Percentiles rank a stretch among this genome's conserved stretches.
Conservation (phyloP, 64 coral and sea anemone species). For the Porites lutea region DNA sequence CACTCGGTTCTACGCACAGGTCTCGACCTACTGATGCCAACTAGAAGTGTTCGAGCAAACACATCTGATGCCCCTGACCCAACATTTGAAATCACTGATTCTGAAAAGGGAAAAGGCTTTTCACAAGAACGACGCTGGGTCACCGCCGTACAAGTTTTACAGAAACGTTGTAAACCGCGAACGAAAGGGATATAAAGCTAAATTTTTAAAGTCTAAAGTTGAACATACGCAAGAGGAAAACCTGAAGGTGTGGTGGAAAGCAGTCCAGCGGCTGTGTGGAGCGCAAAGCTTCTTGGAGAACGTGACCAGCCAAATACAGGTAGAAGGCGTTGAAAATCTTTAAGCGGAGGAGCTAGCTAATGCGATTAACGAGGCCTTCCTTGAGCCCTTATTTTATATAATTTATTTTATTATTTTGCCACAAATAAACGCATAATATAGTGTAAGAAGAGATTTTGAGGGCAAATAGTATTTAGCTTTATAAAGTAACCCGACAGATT, state of each 20-base stretch:
- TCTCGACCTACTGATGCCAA: no score
- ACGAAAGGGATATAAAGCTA: constrained; percentile 26
- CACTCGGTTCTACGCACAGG: no score
- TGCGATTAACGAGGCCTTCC: constrained; percentile 1
- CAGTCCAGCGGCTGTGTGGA: constrained; percentile 58
- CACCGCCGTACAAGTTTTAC: neutral
- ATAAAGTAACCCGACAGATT: no score
- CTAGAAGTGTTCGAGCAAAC: no score
- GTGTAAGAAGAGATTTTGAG: no score
- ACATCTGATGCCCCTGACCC: no score
- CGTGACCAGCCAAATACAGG: constrained; percentile 44
- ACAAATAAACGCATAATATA: no score
- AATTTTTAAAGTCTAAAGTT: constrained; percentile 21
- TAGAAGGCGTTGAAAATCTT: neutral
- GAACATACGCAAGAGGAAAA: constrained; percentile 43
- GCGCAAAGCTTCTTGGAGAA: neutral
- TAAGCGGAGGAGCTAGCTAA: neutral
- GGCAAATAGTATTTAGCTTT: no score
- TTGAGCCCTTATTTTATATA: no score
- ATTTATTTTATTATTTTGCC: no score
- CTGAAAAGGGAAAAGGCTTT: neutral
- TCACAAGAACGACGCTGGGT: constrained; percentile 28
- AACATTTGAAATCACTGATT: no score
- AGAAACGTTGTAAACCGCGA: constrained; percentile 36
- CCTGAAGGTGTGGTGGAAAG: constrained; percentile 59